phyloP scores from a whole-genome alignment of 2,888 invertebrate genomes.

The Cryptocheilus praepositus region DNA sequence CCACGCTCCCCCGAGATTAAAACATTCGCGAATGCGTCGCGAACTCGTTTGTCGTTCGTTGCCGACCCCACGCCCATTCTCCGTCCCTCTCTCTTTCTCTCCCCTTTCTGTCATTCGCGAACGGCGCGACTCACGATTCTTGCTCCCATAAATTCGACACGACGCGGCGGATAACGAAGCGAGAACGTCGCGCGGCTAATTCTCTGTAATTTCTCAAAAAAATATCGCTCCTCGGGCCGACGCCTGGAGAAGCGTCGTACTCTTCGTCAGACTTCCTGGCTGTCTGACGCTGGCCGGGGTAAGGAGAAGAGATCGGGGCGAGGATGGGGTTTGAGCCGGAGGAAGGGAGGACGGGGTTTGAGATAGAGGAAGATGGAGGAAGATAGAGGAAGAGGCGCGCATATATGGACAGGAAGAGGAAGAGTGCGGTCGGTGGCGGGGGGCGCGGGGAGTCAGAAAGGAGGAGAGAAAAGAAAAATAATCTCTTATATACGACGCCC shows the following conservation, averaged over 20 bases:
- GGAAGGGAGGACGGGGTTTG: background rate
- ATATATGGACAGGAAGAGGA: constrained; percentile 13
- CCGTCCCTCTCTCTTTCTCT: constrained; percentile 23
- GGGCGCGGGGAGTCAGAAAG: constrained; percentile 5
- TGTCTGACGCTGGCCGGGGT: constrained; percentile 31
- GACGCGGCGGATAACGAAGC: constrained; percentile 62
- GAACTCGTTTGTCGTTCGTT: constrained; percentile 63
- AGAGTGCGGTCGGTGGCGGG: background rate
- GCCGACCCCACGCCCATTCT: constrained; percentile 24
- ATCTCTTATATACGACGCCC: constrained; percentile 67
- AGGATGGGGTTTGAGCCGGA: constrained; percentile 1
- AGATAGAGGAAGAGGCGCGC: constrained; percentile 22
- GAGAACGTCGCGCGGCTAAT: constrained; percentile 67
- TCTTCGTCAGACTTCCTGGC: constrained; percentile 45
- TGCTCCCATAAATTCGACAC: constrained; percentile 19
- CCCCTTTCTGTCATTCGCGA: constrained; percentile 17
- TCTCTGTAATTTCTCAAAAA: constrained; percentile 69
- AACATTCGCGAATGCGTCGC: constrained; percentile 63
- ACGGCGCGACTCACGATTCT: constrained; percentile 16
- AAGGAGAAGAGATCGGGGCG: constrained; percentile 5
- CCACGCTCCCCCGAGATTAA: constrained; percentile 57
- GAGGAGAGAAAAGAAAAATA: constrained; percentile 67
- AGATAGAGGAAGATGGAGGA: constrained; percentile 25
- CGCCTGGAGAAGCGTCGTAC: background rate
- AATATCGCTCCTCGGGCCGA: background rate